A percentile compares a stretch with the other conserved stretches of the same genome.
Evolutionary conservation across 1,140 invertebrate genomes (phyloP).

Genomic region (Trissolcus basalis): DNA sequence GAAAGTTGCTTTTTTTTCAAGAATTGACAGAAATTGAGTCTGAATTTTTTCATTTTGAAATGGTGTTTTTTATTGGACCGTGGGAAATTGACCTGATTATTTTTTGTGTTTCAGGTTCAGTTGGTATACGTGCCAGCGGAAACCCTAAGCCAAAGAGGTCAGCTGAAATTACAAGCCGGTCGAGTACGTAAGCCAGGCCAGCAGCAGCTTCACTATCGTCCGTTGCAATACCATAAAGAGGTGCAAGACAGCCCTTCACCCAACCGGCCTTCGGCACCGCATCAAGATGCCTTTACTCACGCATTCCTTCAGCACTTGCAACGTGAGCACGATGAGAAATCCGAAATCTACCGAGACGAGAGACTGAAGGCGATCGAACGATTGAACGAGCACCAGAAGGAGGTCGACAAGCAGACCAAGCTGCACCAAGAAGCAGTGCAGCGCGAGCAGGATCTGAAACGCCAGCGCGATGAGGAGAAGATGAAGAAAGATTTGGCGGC

Average conservation of each 20-base stretch:
- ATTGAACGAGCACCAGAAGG: conserved; percentile 66
- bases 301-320: conserved; percentile 74
- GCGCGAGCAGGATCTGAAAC: conserved; percentile 66
- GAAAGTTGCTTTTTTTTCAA: too few species aligned
- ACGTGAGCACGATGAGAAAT: conserved; percentile 69
- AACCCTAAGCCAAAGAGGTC: conserved; percentile 79
- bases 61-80: too few species aligned
- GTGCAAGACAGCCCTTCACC: conserved; percentile 59
- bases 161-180: conserved; percentile 63
- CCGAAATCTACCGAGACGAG: conserved; percentile 63
- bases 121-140: conserved; percentile 87
- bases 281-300: conserved; percentile 70
- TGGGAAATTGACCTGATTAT: too few species aligned
- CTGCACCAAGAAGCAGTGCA: conserved; percentile 63
- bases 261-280: conserved; percentile 29
- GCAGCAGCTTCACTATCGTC: conserved; percentile 65
- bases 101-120: conserved; percentile 81
- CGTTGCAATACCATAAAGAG: conserved; percentile 71
- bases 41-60: too few species aligned
- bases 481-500: conserved; percentile 67
- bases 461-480: conserved; percentile 69
- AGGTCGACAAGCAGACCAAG: conserved; percentile 68
- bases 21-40: too few species aligned
- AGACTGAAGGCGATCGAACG: conserved; percentile 66
- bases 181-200: conserved; percentile 62